Conservation (phyloP, 2,797 vertebrate genomes). For the Sebastiscus albofasciatus region DNA sequence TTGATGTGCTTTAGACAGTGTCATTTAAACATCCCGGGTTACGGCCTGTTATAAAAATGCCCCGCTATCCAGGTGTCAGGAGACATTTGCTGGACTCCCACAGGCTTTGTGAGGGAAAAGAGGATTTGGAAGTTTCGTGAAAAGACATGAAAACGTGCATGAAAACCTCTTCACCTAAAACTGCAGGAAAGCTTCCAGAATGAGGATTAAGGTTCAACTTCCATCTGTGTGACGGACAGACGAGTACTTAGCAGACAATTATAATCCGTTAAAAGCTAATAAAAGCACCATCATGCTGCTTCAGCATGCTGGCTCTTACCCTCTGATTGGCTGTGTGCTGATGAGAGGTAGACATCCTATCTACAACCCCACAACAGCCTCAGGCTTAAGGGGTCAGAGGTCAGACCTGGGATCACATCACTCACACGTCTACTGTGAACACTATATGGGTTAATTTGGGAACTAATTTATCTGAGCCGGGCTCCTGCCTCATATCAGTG, state of each 20-base stretch:
- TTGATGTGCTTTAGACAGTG: constrained; percentile 72
- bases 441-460: constrained; percentile 47
- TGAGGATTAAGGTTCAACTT: constrained; percentile 80
- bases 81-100: constrained; percentile 71
- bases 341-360: constrained; percentile 66
- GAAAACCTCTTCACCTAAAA: constrained; percentile 78
- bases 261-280: constrained; percentile 82
- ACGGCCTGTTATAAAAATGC: constrained; percentile 66
- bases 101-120: constrained; percentile 67
- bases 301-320: constrained; percentile 35
- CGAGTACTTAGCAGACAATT: constrained; percentile 82
- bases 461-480: constrained; percentile 63
- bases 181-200: constrained; percentile 76
- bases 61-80: constrained; percentile 73
- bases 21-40: constrained; percentile 80
- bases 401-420: constrained; percentile 64
- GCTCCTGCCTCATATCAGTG: constrained; percentile 41
- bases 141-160: constrained; percentile 73
- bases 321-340: constrained; percentile 64
- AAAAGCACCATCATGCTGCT: constrained; percentile 75
- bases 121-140: constrained; percentile 73
- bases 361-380: constrained; percentile 53
- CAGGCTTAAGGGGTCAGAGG: constrained; percentile 65
- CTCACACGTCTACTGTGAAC: constrained; percentile 57
- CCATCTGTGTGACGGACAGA: constrained; percentile 80